Evolutionary conservation across 1,140 invertebrate species (phyloP).

Genomic region (Cyclargus thomasi): DNA sequence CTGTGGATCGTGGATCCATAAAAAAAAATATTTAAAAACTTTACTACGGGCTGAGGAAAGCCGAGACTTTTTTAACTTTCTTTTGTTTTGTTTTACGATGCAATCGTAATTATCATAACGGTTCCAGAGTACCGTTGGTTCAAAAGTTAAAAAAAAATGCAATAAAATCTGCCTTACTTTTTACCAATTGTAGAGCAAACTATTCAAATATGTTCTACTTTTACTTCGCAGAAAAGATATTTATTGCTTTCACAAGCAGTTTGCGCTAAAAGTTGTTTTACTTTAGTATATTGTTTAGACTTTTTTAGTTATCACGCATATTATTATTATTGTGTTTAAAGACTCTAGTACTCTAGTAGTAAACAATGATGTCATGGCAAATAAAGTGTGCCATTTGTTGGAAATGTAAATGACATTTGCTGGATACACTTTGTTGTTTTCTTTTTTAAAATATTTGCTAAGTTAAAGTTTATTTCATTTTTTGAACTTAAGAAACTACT

Average conservation of each 20-base stretch:
- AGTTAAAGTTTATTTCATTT: too few species aligned
- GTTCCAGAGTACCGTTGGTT: conserved; percentile 20
- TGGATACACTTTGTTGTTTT: too few species aligned
- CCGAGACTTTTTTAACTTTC: conserved; percentile 1
- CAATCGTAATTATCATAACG: conserved; percentile 2
- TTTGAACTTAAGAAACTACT: too few species aligned
- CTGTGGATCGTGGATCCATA: not conserved
- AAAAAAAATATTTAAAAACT: not conserved
- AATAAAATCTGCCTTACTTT: conserved; percentile 48
- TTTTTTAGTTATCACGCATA: too few species aligned
- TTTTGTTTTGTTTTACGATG: conserved; percentile 6
- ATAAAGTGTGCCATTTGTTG: too few species aligned
- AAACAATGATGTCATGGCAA: too few species aligned
- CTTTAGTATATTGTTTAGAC: conserved; percentile 7
- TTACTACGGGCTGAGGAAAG: not conserved
- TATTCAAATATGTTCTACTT: conserved; percentile 21
- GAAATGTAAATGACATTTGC: too few species aligned
- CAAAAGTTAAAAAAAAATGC: conserved; percentile 37
- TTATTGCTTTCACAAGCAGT: conserved; percentile 36
- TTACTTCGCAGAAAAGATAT: conserved; percentile 46
- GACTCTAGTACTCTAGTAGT: too few species aligned
- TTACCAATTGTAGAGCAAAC: conserved; percentile 46
- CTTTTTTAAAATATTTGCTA: too few species aligned
- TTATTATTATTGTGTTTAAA: too few species aligned
- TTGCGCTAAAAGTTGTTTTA: conserved; percentile 27